Evolutionary conservation across 1,140 invertebrate genomes (phyloP).

Genomic region (Macrotrachela quadricornifera): DNA sequence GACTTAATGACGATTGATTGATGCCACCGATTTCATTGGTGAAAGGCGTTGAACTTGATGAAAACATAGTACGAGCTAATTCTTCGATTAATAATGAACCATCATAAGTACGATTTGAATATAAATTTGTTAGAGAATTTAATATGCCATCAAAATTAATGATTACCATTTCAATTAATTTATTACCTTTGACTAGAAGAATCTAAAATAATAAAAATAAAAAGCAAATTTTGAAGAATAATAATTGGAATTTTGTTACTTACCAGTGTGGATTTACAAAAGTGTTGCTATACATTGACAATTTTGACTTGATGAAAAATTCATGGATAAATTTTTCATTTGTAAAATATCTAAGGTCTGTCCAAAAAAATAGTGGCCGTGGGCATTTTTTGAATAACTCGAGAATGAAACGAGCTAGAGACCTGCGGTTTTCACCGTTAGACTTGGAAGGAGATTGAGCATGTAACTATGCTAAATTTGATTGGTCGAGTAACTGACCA

Average conservation of each 20-base stretch:
- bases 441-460: too few relatives aligned
- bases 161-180: conserved; percentile 41
- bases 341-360: conserved; percentile 55
- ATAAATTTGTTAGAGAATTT: background rate
- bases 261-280: conserved; percentile 65
- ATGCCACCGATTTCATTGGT: conserved; percentile 46
- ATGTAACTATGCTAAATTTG: too few relatives aligned
- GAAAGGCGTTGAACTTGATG: too few relatives aligned
- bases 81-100: conserved; percentile 56
- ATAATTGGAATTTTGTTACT: too few relatives aligned
- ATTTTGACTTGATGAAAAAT: conserved; percentile 58
- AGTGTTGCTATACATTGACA: conserved; percentile 63
- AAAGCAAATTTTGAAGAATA: too few relatives aligned
- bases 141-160: background rate
- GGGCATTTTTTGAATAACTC: too few relatives aligned
- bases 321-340: conserved; percentile 60
- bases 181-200: conserved; percentile 42
- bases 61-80: conserved; percentile 41
- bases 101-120: conserved; percentile 24
- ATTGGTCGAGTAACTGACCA: too few relatives aligned
- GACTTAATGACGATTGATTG: conserved; percentile 47
- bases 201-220: too few relatives aligned
- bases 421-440: too few relatives aligned
- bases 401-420: too few relatives aligned
- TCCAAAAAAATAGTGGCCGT: too few relatives aligned